phyloP scores from a whole-genome alignment of 2,888 invertebrate species.

The Laothoe populi region DNA sequence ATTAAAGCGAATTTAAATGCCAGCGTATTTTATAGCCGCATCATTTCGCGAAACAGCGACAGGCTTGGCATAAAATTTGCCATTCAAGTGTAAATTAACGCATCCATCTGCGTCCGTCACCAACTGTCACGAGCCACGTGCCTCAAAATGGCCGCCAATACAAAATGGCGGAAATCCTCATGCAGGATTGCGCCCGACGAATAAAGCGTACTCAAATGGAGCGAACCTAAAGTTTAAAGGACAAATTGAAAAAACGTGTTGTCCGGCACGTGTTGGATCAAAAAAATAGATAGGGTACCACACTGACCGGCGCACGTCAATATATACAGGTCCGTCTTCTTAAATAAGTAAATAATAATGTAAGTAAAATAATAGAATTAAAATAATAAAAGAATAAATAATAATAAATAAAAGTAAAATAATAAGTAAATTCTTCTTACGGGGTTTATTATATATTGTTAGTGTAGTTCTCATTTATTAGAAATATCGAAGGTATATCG shows the following conservation, averaged over 20 bases:
- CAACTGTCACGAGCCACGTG: conserved; percentile 36
- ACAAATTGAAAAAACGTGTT: conserved; percentile 47
- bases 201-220: conserved; percentile 40
- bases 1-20: not conserved
- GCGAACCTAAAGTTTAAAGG: conserved; percentile 35
- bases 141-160: conserved; percentile 36
- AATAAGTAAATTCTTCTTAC: too few species aligned
- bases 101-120: conserved; percentile 39
- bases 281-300: conserved; percentile 17
- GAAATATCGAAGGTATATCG: too few species aligned
- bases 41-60: not conserved
- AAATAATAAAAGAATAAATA: too few species aligned
- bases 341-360: too few species aligned
- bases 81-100: conserved; percentile 40
- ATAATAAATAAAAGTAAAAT: too few species aligned
- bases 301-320: conserved; percentile 6
- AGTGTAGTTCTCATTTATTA: too few species aligned
- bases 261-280: conserved; percentile 18
- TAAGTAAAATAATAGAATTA: too few species aligned
- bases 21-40: not conserved
- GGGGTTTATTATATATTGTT: too few species aligned
- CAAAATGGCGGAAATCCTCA: conserved; percentile 39
- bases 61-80: conserved; percentile 30
- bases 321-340: conserved; percentile 12
- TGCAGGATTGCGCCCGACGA: conserved; percentile 41